Percentiles rank a stretch among this genome's conserved stretches.
phyloP scores from a whole-genome alignment of 2,113 vertebrate species.

The Sprattus sprattus region DNA sequence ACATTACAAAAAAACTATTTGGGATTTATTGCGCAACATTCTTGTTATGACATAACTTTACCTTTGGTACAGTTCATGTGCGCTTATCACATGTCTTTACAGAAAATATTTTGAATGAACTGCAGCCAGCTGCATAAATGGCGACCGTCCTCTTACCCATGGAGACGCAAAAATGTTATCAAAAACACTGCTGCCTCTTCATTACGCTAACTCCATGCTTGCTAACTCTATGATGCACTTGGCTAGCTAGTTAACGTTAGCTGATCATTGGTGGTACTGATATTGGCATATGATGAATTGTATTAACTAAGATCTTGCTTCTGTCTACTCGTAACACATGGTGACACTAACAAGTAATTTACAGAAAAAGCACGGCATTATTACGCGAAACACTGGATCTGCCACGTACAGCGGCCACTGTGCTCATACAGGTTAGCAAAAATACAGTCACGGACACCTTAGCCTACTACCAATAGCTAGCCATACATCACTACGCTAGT shows the following conservation, averaged over 20 bases:
- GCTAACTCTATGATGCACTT: not conserved
- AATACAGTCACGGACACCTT: not conserved
- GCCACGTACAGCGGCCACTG: not conserved
- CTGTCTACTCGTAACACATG: not conserved
- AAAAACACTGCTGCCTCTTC: not conserved
- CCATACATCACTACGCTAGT: not conserved
- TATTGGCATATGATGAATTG: not conserved
- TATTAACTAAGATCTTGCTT: not conserved
- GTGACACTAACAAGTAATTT: not conserved
- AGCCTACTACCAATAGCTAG: not conserved
- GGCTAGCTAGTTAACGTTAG: not conserved
- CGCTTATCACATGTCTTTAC: not conserved
- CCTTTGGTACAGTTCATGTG: too few relatives aligned
- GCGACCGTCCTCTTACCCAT: not conserved
- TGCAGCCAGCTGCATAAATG: not conserved
- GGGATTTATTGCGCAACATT: too few relatives aligned
- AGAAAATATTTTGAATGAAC: not conserved
- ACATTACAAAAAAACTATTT: too few relatives aligned
- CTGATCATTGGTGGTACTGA: not conserved
- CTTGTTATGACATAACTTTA: too few relatives aligned
- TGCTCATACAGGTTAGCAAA: not conserved
- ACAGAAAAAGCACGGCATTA: not conserved
- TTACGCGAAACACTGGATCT: not conserved
- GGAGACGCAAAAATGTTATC: not conserved
- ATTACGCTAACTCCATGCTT: not conserved